A percentile compares a stretch with the other conserved stretches of the same genome.
phyloP scores from a whole-genome alignment of 2,888 invertebrate species.

The Ichneumoninae sp. region DNA sequence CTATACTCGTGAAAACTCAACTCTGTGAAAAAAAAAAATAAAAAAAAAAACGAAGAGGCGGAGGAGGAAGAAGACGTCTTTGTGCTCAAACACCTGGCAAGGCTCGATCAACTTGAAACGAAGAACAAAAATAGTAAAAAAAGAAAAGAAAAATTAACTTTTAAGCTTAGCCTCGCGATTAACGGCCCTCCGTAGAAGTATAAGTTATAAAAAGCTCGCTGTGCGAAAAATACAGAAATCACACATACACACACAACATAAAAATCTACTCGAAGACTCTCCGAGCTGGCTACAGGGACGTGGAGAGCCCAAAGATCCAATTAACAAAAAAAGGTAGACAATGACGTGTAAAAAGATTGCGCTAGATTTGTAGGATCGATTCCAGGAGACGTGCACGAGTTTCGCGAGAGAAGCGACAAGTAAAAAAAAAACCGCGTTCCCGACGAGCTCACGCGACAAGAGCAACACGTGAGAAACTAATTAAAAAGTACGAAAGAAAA shows the following conservation, averaged over 20 bases:
- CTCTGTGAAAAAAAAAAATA: slow-evolving; percentile 29
- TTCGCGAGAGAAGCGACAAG: slow-evolving; percentile 16
- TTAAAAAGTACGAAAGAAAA: slow-evolving; percentile 45
- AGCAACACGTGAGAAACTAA: slow-evolving; percentile 24
- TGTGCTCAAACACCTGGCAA: slow-evolving; percentile 54
- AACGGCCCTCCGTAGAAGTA: slow-evolving; percentile 63
- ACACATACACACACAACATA: slow-evolving; percentile 25
- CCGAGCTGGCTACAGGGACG: slow-evolving; percentile 6
- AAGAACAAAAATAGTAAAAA: slow-evolving; percentile 26
- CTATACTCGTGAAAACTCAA: slow-evolving; percentile 29
- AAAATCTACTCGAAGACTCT: slow-evolving; percentile 9
- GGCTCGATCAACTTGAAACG: slow-evolving; percentile 56
- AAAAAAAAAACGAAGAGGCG: slow-evolving; percentile 10
- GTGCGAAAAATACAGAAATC: slow-evolving; percentile 47
- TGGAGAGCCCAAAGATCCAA: slow-evolving; percentile 70
- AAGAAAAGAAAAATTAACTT: slow-evolving; percentile 30
- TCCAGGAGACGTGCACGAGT: neutral
- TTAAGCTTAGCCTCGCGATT: slow-evolving; percentile 64
- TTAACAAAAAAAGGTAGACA: neutral
- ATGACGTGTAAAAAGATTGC: slow-evolving; percentile 22
- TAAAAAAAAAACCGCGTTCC: neutral
- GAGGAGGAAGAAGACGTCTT: slow-evolving; percentile 31
- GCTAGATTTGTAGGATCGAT: slow-evolving; percentile 4
- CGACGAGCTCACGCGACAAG: slow-evolving; percentile 47
- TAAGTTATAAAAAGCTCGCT: slow-evolving; percentile 43